phyloP scores from a whole-genome alignment of 2,888 invertebrate genomes.

The Taenaris catops region DNA sequence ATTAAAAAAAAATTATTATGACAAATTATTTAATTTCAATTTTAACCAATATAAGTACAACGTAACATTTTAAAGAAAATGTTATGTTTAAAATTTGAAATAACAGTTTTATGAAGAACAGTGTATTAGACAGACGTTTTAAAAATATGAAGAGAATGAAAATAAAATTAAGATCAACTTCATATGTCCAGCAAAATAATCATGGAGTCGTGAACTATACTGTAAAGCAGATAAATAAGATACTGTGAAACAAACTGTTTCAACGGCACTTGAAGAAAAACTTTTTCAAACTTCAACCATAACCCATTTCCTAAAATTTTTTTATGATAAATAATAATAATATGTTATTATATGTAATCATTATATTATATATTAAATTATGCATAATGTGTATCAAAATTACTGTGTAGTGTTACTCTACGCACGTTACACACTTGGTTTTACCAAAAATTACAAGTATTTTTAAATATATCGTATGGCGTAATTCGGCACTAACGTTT shows the following conservation, averaged over 20 bases:
- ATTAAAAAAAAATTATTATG: conserved; percentile 61
- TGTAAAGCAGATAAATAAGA: no score
- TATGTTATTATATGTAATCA: conserved; percentile 35
- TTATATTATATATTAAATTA: conserved; percentile 37
- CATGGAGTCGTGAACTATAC: no score
- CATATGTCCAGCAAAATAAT: no score
- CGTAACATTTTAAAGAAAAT: conserved; percentile 27
- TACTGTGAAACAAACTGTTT: no score
- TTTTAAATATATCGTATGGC: conserved; percentile 25
- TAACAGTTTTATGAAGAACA: no score
- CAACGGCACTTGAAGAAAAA: no score
- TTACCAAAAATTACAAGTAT: conserved; percentile 25
- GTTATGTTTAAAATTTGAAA: conserved; percentile 24
- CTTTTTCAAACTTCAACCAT: conserved; percentile 21
- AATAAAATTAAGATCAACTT: background rate
- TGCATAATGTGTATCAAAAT: conserved; percentile 26
- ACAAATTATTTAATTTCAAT: conserved; percentile 63
- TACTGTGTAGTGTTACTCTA: conserved; percentile 19
- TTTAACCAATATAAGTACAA: conserved; percentile 71
- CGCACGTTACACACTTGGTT: conserved; percentile 30
- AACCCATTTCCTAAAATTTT: conserved; percentile 20
- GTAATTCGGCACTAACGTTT: conserved; percentile 23
- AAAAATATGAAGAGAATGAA: no score
- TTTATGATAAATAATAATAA: conserved; percentile 18
- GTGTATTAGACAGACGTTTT: no score